Evolutionary conservation across 1,140 invertebrate genomes (phyloP), one percentile per base, ranked within the genome.

Genomic region (Macrosteles quadrilineatus): DNA sequence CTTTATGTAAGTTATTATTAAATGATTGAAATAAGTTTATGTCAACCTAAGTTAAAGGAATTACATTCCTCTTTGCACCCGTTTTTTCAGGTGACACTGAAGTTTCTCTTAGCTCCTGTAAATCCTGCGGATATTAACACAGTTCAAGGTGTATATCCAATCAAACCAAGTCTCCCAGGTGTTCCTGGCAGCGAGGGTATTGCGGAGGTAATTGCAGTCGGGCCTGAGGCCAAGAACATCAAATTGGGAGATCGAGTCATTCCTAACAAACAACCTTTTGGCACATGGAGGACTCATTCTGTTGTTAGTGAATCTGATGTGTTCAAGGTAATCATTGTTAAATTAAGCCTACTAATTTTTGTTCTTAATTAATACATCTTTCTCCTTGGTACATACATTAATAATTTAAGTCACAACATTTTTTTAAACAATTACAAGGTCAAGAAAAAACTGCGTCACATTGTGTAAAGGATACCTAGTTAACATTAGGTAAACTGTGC

Each of bases 51-150:
- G n/a, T n/a, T n/a, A n/a, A 27, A 17, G 57, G n/a, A 4, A 27
- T 23, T 62, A 11, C 4, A 30, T 1, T 62, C n/a, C n/a, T 9
- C 2, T 23, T 9, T 9, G 23, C 4, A 27, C 2, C 2, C 23
- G n/a, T 65, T 14, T 65, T 74, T 71, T 21, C 65, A 90, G 85
- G 85, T 92, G 2, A 76, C 95, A 19, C 87, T 98, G 0, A 91
- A 92, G 82, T 95, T 98, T 88, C 73, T 98, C 40, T 90, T 95
- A 40, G 87, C 96, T 1, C 94, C 97, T 4, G 88, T 99, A 1
- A 99, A 99, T 83, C 97, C 98, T 21, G 95, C 97, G 1, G 98
- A 99, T 80, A 96, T 99, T n/a, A 99, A 99, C 78, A 97, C 92
- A 57, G 95, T 99, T 75, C 95, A 99, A 85, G 98, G 89, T 23